A percentile compares a stretch with the other conserved stretches of the same genome.
Evolutionary conservation across 2,113 vertebrate genomes (phyloP).

Genomic region (Lophius piscatorius): DNA sequence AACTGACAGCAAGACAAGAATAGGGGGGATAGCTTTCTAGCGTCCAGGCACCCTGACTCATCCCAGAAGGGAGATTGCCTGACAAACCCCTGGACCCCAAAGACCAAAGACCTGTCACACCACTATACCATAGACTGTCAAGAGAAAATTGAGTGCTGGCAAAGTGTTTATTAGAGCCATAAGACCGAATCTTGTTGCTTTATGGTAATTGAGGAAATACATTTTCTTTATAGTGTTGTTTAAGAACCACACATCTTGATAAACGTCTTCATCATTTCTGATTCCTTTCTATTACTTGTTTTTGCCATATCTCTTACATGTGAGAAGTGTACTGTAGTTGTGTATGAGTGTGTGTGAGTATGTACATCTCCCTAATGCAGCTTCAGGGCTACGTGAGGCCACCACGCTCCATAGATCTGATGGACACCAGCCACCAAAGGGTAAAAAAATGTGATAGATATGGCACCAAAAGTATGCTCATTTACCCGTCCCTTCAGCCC

Average conservation of each 20-base stretch:
- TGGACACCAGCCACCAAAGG: constrained; percentile 72
- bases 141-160: too few relatives aligned
- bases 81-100: constrained; percentile 46
- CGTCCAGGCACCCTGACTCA: constrained; percentile 28
- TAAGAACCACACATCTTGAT: neutral
- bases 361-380: constrained; percentile 68
- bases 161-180: too few relatives aligned
- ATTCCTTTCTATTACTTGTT: constrained; percentile 19
- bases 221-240: too few relatives aligned
- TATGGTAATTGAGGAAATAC: too few relatives aligned
- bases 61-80: constrained; percentile 50
- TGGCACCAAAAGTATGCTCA: constrained; percentile 76
- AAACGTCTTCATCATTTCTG: neutral
- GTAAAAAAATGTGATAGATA: constrained; percentile 69
- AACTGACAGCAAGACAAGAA: constrained; percentile 40
- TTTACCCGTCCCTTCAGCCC: constrained; percentile 15
- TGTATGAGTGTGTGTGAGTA: constrained; percentile 18
- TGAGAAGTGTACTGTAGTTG: constrained; percentile 7
- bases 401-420: constrained; percentile 78
- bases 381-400: constrained; percentile 77
- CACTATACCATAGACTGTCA: constrained; percentile 18
- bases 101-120: constrained; percentile 39
- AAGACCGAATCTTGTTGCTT: too few relatives aligned
- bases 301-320: neutral
- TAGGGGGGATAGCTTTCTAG: constrained; percentile 29